phyloP scores from a whole-genome alignment of 2,797 vertebrate genomes.

The Erithacus rubecula region DNA sequence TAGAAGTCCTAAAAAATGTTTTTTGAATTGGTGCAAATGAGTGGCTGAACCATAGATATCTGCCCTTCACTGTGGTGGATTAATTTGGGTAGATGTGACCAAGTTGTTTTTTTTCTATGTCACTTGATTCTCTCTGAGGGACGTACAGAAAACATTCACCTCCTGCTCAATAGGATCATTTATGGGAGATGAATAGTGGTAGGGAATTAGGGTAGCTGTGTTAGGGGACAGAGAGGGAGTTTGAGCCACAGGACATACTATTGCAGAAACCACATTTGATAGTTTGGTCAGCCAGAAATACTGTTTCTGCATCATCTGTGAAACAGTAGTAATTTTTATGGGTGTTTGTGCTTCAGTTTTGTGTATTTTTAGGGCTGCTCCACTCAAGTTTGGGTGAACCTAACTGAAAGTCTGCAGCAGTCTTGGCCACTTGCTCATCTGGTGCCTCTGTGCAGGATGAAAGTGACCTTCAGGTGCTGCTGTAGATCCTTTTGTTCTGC shows the following conservation, averaged over 20 bases:
- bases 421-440: background rate
- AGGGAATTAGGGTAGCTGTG: background rate
- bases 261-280: background rate
- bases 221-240: background rate
- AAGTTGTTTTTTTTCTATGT: background rate
- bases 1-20: background rate
- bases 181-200: background rate
- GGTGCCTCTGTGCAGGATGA: background rate
- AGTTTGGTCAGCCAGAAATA: background rate
- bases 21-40: background rate
- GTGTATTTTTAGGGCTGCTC: background rate
- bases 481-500: background rate
- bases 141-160: background rate
- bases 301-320: background rate
- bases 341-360: background rate
- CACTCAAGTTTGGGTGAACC: rapidly evolving
- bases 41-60: background rate
- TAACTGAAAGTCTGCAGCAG: background rate
- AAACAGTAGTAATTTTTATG: background rate
- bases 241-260: background rate
- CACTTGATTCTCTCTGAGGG: background rate
- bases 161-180: background rate
- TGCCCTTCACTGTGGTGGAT: background rate
- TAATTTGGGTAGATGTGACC: background rate
- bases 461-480: background rate